Base-by-base conservation (phyloP, 2,113 vertebrate species). In the Peucedramus taeniatus region DNA sequence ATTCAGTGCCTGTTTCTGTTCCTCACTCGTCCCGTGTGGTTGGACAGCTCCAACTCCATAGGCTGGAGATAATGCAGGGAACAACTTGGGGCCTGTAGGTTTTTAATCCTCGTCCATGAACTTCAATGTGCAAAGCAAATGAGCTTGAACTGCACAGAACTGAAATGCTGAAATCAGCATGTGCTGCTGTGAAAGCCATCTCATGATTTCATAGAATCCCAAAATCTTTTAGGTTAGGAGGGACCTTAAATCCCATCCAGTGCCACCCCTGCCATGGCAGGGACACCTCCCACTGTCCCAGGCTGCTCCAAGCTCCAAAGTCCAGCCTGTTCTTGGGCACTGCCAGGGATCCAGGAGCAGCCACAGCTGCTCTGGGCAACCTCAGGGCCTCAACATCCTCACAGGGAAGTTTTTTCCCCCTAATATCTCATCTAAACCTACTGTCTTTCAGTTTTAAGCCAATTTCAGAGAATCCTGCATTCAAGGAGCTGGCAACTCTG, bases 221-320 rank as follows among this genome's bases (percentile, higher is more conserved):
- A n/a, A 24, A n/a, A 5, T 37, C 1, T 0, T 19, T 59, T 37
- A 3, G 8, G 33, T 24, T 65, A 39, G 65, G 3, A 66, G 9
- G 44, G 24, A 68, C 10, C 3, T 15, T 18, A 45, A 60, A 60
- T 0, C 6, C 0, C 45, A 40, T 1, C 61, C 44, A 5, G 1
- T 24, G 0, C 44, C 68, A 23, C 11, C 5, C n/a, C 59, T 13
- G 26, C 23, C 44, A 11, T 15, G 53, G 45, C 69, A 75, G 39
- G 69, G 45, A 40, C 78, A 47, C 30, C 11, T 61, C 0, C n/a
- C 78, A 26, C n/a, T 35, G 6, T n/a, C 45, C 77, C 60, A 59
- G 45, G 27, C 1, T 30, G 51, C 11, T 28, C 66, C 50, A 2
- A n/a, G 4, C 54, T 20, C 45, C 47, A 49, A 1, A 13, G 2